Percentiles rank a stretch among this genome's conserved stretches.
These are phyloP conservation scores for Corapipo altera DNA, from an alignment of 2,113 vertebrate genomes.

Conservation along the genomic window DNA sequence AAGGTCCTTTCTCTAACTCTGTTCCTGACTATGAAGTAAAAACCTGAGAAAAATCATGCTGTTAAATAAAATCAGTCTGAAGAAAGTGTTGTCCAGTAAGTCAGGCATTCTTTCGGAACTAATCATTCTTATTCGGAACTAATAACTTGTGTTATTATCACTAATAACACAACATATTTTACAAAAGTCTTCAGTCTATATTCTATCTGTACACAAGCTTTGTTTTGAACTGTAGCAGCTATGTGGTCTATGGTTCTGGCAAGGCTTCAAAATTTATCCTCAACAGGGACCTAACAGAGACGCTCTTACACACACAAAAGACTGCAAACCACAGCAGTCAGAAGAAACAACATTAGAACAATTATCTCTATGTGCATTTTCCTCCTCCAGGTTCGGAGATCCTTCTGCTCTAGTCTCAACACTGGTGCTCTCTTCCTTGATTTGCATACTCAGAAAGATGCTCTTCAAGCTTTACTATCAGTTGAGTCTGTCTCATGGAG, in stretches of 20 bases:
- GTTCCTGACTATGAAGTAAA: neutral
- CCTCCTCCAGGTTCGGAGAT: neutral
- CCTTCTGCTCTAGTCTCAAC: conserved; percentile 26
- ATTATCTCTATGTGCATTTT: conserved; percentile 16
- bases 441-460: conserved; percentile 42
- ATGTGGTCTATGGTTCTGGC: conserved; percentile 69
- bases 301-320: neutral
- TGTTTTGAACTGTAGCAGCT: conserved; percentile 35
- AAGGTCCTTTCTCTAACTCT: neutral
- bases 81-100: neutral
- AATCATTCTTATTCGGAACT: neutral
- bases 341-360: neutral
- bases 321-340: conserved; percentile 6
- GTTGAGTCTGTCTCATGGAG: neutral
- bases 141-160: too few species aligned
- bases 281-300: conserved; percentile 24
- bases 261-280: conserved; percentile 64
- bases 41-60: neutral
- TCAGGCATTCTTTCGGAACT: neutral
- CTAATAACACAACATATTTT: neutral
- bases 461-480: neutral
- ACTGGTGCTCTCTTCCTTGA: neutral
- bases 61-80: neutral
- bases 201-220: conserved; percentile 46
- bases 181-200: conserved; percentile 17